A percentile compares a stretch with the other conserved stretches of the same genome.
phyloP scores from a whole-genome alignment of 2,888 invertebrate species.

The Dugesia japonica region DNA sequence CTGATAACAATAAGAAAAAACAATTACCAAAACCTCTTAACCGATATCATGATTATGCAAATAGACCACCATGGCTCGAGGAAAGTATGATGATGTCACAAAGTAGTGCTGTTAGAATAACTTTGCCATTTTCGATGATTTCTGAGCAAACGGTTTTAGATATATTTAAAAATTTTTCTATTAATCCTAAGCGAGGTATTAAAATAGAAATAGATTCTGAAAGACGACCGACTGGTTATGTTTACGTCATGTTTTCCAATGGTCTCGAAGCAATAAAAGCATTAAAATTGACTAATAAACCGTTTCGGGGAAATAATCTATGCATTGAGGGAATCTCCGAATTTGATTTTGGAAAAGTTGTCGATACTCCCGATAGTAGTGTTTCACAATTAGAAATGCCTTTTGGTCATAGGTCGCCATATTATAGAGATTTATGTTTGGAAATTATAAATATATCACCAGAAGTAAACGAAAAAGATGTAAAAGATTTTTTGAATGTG shows the following conservation, averaged over 20 bases:
- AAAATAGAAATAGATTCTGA: conserved; percentile 29
- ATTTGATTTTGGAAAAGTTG: background rate
- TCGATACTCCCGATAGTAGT: background rate
- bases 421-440: conserved; percentile 17
- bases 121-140: background rate
- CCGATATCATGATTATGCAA: background rate
- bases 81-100: background rate
- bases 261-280: conserved; percentile 11
- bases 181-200: conserved; percentile 27
- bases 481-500: conserved; percentile 10
- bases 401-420: background rate
- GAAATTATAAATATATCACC: conserved; percentile 21
- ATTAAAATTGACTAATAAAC: background rate
- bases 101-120: background rate
- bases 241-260: conserved; percentile 20
- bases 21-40: background rate
- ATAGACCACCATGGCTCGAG: background rate
- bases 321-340: background rate
- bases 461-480: conserved; percentile 28
- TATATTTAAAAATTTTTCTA: conserved; percentile 17
- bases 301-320: background rate
- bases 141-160: background rate
- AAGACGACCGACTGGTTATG: conserved; percentile 32
- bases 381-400: background rate
- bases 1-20: background rate